Conservation (phyloP, 1,140 invertebrate genomes). For the Asobara japonica region DNA sequence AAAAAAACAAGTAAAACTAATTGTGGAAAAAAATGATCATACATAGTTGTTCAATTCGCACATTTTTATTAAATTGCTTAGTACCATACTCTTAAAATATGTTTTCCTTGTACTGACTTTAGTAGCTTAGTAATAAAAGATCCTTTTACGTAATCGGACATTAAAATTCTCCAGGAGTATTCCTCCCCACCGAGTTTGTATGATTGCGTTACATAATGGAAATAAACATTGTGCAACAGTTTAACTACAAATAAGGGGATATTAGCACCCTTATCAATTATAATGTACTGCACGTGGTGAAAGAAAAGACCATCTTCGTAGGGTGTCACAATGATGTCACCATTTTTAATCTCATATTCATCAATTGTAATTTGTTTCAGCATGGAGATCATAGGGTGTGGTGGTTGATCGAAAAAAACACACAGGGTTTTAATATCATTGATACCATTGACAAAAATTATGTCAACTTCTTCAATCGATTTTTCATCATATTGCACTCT, state of each 20-base stretch:
- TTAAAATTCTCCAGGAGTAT: neutral
- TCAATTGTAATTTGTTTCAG: neutral
- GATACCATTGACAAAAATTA: too few relatives aligned
- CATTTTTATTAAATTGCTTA: too few relatives aligned
- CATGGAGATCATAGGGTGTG: neutral
- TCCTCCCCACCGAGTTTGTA: neutral
- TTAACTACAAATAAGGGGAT: neutral
- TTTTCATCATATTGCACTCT: neutral
- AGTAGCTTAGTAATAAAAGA: neutral
- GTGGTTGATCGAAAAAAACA: neutral
- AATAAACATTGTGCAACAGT: neutral
- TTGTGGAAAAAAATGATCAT: too few relatives aligned
- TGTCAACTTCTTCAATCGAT: neutral
- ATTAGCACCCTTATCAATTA: neutral
- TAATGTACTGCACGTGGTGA: neutral
- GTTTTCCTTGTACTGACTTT: neutral
- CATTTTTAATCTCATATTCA: neutral
- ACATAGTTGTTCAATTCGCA: too few relatives aligned
- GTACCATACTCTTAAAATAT: neutral
- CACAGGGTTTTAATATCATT: neutral
- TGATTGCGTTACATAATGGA: neutral
- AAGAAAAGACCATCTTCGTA: conserved; percentile 2
- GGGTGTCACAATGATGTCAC: neutral
- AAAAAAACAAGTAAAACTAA: too few relatives aligned
- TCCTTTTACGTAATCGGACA: neutral